Conservation (phyloP, 2,888 invertebrate species). For the Athetis lepigone region DNA sequence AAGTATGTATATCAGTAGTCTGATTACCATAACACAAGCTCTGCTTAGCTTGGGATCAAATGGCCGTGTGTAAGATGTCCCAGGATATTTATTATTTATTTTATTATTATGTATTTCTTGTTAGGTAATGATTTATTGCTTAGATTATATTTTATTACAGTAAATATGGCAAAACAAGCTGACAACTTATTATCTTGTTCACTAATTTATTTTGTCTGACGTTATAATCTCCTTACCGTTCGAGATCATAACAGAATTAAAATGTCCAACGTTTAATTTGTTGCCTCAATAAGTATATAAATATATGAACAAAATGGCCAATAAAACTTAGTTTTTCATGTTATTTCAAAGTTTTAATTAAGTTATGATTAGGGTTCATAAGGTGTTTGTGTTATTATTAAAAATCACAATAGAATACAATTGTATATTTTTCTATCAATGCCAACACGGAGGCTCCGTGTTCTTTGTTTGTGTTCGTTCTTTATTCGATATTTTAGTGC, state of each 20-base stretch:
- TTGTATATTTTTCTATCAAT: too few species aligned
- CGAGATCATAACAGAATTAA: slow-evolving; percentile 7
- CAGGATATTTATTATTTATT: too few species aligned
- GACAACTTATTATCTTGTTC: neutral
- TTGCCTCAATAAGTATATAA: slow-evolving; percentile 2
- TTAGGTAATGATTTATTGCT: neutral
- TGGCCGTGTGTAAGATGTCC: too few species aligned
- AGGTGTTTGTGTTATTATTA: too few species aligned
- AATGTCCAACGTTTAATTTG: slow-evolving; percentile 5
- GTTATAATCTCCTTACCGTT: slow-evolving; percentile 15
- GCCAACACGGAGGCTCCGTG: too few species aligned
- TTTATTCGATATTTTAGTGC: too few species aligned
- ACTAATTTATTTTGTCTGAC: slow-evolving; percentile 8
- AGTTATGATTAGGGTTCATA: neutral
- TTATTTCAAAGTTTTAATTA: neutral
- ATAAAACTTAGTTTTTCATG: slow-evolving; percentile 6
- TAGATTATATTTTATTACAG: neutral
- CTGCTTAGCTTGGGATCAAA: too few species aligned
- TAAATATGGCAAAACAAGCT: neutral
- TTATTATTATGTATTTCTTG: too few species aligned
- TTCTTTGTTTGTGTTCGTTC: too few species aligned
- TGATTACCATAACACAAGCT: too few species aligned
- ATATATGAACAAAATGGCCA: neutral
- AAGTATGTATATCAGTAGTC: too few species aligned
- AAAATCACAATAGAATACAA: too few species aligned